These are phyloP conservation scores for Drosophila kohkoa DNA, from an alignment of 1,140 invertebrate species.

Conservation along the genomic window DNA sequence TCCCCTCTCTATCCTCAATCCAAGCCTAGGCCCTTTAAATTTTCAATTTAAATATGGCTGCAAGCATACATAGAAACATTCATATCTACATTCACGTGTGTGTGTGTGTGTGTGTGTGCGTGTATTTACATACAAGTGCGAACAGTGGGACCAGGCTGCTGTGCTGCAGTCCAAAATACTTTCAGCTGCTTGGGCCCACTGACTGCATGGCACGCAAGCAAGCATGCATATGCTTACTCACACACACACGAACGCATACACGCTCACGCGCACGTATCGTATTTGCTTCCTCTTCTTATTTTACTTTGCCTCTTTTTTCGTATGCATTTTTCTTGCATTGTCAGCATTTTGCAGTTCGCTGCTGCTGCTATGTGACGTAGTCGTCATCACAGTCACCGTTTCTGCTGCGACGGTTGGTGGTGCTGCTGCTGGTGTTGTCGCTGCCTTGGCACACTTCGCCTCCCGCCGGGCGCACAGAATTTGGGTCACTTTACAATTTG, in stretches of 20 bases:
- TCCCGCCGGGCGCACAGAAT: slow-evolving; percentile 56
- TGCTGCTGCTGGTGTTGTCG: slow-evolving; percentile 12
- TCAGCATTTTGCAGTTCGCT: slow-evolving; percentile 72
- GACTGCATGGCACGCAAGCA: slow-evolving; percentile 17
- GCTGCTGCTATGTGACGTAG: background rate
- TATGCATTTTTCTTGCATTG: slow-evolving; percentile 79
- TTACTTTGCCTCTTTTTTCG: slow-evolving; percentile 53
- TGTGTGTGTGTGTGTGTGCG: slow-evolving; percentile 3
- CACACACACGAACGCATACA: slow-evolving; percentile 7
- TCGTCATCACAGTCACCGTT: slow-evolving; percentile 8
- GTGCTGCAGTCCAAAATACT: slow-evolving; percentile 9
- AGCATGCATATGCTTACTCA: too few species aligned
- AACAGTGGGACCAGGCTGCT: slow-evolving; percentile 15
- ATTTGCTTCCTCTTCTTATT: slow-evolving; percentile 48
- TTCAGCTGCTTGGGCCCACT: slow-evolving; percentile 44
- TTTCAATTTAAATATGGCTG: slow-evolving; percentile 75
- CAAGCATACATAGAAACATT: slow-evolving; percentile 40
- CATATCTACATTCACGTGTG: slow-evolving; percentile 5
- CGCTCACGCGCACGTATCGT: slow-evolving; percentile 62
- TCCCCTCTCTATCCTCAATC: background rate
- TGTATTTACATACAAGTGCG: slow-evolving; percentile 13
- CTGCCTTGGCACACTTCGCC: slow-evolving; percentile 78
- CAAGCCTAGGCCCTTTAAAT: slow-evolving; percentile 61
- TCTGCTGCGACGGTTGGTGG: slow-evolving; percentile 6
- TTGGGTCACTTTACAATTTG: slow-evolving; percentile 82